Percentiles rank a stretch among this genome's conserved stretches.
phyloP scores from a whole-genome alignment of 1,140 invertebrate genomes.

The Saxidomus purpurata region DNA sequence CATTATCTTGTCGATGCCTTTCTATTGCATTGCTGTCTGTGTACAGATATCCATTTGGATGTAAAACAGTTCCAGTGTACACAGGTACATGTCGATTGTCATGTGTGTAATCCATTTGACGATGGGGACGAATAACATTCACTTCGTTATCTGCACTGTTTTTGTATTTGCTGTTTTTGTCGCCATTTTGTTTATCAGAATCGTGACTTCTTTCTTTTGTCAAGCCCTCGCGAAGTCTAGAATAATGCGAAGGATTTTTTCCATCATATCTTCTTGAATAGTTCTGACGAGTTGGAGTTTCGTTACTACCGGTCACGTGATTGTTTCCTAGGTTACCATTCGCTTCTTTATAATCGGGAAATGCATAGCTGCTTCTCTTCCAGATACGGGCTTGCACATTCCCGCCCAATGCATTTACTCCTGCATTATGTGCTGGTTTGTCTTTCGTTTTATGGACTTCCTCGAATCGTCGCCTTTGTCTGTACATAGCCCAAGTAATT shows the following conservation, averaged over 20 bases:
- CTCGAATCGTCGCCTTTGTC: constrained; percentile 16
- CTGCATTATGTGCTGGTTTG: neutral
- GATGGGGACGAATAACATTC: neutral
- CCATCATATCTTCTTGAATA: constrained; percentile 14
- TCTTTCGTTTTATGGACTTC: neutral
- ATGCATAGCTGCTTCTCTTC: constrained; percentile 4
- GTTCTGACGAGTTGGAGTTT: neutral
- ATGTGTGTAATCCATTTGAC: neutral
- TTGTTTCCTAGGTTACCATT: neutral
- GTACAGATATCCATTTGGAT: neutral
- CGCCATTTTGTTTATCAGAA: neutral
- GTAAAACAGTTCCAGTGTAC: neutral
- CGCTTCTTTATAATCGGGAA: neutral
- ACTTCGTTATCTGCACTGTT: neutral
- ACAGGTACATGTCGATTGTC: neutral
- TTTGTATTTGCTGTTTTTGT: neutral
- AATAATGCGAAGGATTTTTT: neutral
- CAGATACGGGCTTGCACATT: neutral
- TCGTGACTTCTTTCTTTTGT: neutral
- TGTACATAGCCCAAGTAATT: constrained; percentile 45
- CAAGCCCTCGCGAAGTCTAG: neutral
- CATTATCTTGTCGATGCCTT: neutral
- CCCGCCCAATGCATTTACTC: neutral
- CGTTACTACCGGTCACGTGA: neutral
- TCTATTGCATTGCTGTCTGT: neutral